Base-by-base conservation (phyloP, 1,140 invertebrate species). In the Cyclina sinensis region DNA sequence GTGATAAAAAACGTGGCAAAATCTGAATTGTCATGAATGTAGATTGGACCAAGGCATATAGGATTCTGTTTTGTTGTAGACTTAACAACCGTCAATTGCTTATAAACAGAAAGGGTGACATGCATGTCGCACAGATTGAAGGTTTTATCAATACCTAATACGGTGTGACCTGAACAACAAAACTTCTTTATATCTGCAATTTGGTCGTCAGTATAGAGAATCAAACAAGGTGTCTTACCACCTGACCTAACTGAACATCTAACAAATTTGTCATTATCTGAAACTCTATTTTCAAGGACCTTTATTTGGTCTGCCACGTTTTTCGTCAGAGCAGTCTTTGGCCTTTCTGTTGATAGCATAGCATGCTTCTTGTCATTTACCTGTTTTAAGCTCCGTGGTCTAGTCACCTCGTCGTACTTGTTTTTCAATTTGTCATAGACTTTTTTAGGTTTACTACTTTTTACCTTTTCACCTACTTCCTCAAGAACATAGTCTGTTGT, bases 111-210 rank as follows among this genome's bases (percentile, higher is more conserved):
- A 7, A 68, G 76, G 4, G 79, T 90, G 5, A 88, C 79, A 43
- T 88, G 84, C 85, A 90, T 83, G 39, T 88, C 81, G 24, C 86
- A 88, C n/a, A 88, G 30, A 39, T 90, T 88, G 37, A 90, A 90
- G 7, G 90, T 90, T 39, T 88, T 90, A 68, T 88, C 90, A 30
- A 88, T 32, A 2, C 81, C 86, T 73, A 90, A 73, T 37, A 90
- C 27, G 4, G 89, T 37, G 43, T 90, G 59, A 16, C 89, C 86
- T 32, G 59, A 48, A 68, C 62, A 51, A 88, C 82, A n/a, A n/a
- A n/a, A n/a, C n/a, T n/a, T n/a, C n/a, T n/a, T n/a, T n/a, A n/a
- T n/a, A n/a, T n/a, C n/a, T 35, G 46, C 18, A 27, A 90, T 65
- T 30, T 87, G 85, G 35, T 90, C 80, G 54, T 90, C 89, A n/a